These are phyloP conservation scores for Trididemnum clinides DNA, from an alignment of 23 tunicate species.

Conservation along the genomic window DNA sequence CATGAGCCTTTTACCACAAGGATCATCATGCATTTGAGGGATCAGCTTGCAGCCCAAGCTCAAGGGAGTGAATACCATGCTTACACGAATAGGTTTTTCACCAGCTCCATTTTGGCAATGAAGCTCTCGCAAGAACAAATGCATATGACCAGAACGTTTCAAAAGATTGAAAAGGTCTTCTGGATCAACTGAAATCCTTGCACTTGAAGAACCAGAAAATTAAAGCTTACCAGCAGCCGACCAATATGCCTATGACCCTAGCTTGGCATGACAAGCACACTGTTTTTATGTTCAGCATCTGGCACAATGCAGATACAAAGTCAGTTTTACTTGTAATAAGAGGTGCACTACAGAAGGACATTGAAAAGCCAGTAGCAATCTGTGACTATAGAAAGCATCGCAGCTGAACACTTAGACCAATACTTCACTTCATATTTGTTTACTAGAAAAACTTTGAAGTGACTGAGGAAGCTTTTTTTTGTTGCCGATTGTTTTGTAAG, in stretches of 20 bases:
- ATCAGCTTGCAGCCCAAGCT: background rate
- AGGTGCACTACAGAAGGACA: background rate
- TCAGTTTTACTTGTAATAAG: background rate
- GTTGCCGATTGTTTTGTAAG: background rate
- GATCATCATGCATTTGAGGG: background rate
- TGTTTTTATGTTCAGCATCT: background rate
- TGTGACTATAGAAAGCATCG: background rate
- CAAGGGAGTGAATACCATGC: constrained; percentile 6
- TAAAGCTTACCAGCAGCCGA: background rate
- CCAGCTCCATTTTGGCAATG: background rate
- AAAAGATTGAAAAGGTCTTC: background rate
- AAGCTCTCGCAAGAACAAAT: background rate
- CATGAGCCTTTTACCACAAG: constrained; percentile 5
- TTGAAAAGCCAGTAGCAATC: constrained; percentile 20
- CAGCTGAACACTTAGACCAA: background rate
- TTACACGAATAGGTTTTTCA: background rate
- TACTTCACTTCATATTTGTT: background rate
- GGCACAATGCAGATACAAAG: background rate
- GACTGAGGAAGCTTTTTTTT: background rate
- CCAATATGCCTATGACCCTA: background rate
- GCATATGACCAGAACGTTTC: constrained; percentile 1
- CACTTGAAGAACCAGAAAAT: background rate
- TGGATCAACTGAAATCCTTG: background rate
- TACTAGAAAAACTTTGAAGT: background rate
- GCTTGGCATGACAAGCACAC: constrained; percentile 5